phyloP scores from a whole-genome alignment of 2,888 invertebrate genomes.

The Pammene fasciana region DNA sequence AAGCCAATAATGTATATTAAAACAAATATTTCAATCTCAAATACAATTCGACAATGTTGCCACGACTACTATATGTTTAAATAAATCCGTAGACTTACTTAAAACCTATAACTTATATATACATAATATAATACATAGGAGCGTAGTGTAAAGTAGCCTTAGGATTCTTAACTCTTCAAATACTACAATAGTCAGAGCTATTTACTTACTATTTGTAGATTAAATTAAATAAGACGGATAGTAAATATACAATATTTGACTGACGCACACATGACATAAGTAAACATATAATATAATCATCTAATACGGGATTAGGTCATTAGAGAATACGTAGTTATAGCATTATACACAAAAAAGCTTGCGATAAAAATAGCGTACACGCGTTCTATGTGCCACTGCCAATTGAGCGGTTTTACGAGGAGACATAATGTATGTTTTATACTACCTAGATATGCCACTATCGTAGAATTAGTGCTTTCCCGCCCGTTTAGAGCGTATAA shows the following conservation, averaged over 20 bases:
- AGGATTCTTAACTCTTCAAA: not conserved
- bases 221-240: constrained; percentile 1
- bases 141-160: too few species aligned
- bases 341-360: constrained; percentile 62
- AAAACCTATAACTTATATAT: too few species aligned
- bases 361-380: constrained; percentile 61
- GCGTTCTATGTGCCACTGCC: constrained; percentile 53
- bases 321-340: constrained; percentile 49
- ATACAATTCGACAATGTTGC: too few species aligned
- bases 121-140: too few species aligned
- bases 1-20: too few species aligned
- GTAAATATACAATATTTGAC: constrained; percentile 28
- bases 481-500: too few species aligned
- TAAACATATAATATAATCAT: constrained; percentile 23
- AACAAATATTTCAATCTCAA: too few species aligned
- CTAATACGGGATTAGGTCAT: constrained; percentile 54
- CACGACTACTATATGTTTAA: too few species aligned
- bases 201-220: constrained; percentile 6
- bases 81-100: too few species aligned
- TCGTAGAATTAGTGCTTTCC: too few species aligned
- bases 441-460: constrained; percentile 4
- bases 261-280: constrained; percentile 9
- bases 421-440: constrained; percentile 32
- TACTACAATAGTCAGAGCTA: not conserved
- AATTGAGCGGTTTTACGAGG: constrained; percentile 56